Evolutionary conservation across 1,140 invertebrate species (phyloP), one percentile per base, ranked within the genome.

Genomic region (Eciton burchellii): DNA sequence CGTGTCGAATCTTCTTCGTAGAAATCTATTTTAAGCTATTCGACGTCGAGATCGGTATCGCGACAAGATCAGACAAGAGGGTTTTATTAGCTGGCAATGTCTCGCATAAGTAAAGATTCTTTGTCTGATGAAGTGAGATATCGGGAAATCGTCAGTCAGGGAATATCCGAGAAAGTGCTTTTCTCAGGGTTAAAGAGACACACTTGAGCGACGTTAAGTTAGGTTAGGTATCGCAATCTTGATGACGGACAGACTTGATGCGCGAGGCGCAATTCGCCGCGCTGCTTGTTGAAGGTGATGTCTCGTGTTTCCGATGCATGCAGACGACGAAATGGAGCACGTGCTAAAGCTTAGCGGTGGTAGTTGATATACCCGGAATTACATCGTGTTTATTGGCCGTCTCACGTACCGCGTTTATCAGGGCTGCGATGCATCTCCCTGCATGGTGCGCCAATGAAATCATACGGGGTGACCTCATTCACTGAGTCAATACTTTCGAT

Each of bases 381-480:
- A 70, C 59, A 54, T 29, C 29, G 65, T 71, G 66, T 83, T 72
- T 45, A 56, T 43, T 70, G 12, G 35, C n/a, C 35, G 60, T 41
- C 85, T 87, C 85, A 87, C 85, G 85, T 87, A 82, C 57, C 49
- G 45, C 45, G 66, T 47, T 82, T 86, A 86, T 86, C 85, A 72
- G 41, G 41, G 57, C 57, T 63, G 72, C 85, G 85, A 86, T 82
- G 84, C 68, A 86, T 83, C 84, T 73, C 59, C 43, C 21, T 26
- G 76, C 65, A 79, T 43, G 73, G 65, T 56, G 70, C 71, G 35
- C 74, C 74, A 86, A 86, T 86, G 84, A 86, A 86, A 86, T 86
- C 85, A 86, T 57, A 74, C 83, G 85, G 62, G 35, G 60, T 86
- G 85, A 86, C 81, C 85, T 86, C 85, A 86, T 86, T 85, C 73